Conservation (phyloP, 2,797 vertebrate genomes). For the Pterois miles region DNA sequence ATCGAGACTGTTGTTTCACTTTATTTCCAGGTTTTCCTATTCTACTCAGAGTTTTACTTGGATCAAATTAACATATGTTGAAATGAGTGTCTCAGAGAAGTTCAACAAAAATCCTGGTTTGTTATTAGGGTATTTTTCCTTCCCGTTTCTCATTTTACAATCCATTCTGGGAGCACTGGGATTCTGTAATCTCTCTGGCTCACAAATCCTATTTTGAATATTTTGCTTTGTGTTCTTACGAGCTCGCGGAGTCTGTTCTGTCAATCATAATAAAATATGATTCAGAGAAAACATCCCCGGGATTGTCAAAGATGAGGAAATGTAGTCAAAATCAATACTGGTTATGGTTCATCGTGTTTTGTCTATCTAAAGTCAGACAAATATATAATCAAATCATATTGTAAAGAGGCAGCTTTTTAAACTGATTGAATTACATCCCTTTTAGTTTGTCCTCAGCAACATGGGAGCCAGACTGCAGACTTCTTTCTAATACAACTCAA, state of each 20-base stretch:
- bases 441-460: constrained; percentile 53
- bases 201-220: constrained; percentile 45
- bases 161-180: constrained; percentile 5
- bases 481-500: constrained; percentile 56
- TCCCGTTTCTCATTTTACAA: constrained; percentile 7
- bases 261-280: constrained; percentile 26
- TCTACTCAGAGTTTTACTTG: constrained; percentile 3
- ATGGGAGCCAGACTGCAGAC: constrained; percentile 35
- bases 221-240: constrained; percentile 18
- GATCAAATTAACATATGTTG: constrained; percentile 31
- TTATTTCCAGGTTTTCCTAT: constrained; percentile 18
- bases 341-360: constrained; percentile 33
- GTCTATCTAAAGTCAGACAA: constrained; percentile 34
- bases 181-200: constrained; percentile 39
- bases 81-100: not conserved
- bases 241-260: constrained; percentile 9
- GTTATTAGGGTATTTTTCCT: constrained; percentile 11
- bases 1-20: constrained; percentile 17
- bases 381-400: constrained; percentile 41
- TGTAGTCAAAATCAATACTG: constrained; percentile 35
- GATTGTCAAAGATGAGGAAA: constrained; percentile 50
- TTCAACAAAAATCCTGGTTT: constrained; percentile 9
- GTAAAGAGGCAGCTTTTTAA: constrained; percentile 53
- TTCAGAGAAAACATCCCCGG: constrained; percentile 19
- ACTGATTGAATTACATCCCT: constrained; percentile 67